These are phyloP conservation scores for Archegozetes longisetosus DNA, from an alignment of 1,140 invertebrate species.

Conservation along the genomic window DNA sequence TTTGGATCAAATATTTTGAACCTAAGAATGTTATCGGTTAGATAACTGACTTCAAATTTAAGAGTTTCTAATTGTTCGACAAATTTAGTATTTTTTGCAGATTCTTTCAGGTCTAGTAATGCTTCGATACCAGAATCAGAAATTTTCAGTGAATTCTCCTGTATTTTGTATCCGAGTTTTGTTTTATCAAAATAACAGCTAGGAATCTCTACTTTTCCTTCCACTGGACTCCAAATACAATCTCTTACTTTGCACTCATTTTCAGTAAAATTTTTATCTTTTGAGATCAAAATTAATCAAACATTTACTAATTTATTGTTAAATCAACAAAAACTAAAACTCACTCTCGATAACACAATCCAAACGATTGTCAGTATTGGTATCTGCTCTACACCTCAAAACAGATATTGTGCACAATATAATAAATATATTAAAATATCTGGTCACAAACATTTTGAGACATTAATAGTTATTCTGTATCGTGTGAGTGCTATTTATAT, in stretches of 20 bases:
- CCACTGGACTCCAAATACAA: not conserved
- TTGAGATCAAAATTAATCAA: not conserved
- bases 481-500: no score
- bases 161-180: slow-evolving; percentile 1
- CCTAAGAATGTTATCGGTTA: slow-evolving; percentile 15
- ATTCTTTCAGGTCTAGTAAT: not conserved
- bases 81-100: not conserved
- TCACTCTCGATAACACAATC: no score
- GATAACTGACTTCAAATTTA: slow-evolving; percentile 7
- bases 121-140: not conserved
- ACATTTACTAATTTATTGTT: no score
- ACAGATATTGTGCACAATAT: no score
- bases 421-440: no score
- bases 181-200: slow-evolving; percentile 4
- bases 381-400: no score
- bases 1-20: slow-evolving; percentile 13
- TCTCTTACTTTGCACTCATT: not conserved
- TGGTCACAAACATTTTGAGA: no score
- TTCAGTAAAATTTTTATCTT: slow-evolving; percentile 6
- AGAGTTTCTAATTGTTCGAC: not conserved
- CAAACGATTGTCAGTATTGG: no score
- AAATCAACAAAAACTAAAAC: no score
- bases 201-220: not conserved
- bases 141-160: not conserved
- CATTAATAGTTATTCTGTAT: no score